Evolutionary conservation across 2,113 vertebrate genomes (phyloP).

Genomic region (Nibea albiflora): DNA sequence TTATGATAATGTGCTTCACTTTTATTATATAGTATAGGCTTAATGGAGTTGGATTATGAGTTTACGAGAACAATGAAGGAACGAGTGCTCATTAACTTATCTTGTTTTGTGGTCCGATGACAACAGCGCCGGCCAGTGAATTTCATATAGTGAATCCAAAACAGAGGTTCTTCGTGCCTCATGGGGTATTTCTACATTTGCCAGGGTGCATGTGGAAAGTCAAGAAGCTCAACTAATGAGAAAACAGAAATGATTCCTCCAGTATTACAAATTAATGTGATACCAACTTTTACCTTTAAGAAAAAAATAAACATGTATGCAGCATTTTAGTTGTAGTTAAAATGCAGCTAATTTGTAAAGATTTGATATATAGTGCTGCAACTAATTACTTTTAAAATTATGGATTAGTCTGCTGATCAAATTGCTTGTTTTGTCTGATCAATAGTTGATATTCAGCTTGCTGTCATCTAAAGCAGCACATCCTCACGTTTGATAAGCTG

Average conservation of each 20-base stretch:
- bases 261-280: background rate
- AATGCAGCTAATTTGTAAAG: too few relatives aligned
- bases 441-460: too few relatives aligned
- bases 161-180: background rate
- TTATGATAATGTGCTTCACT: conserved; percentile 52
- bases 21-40: conserved; percentile 63
- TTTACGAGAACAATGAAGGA: conserved; percentile 55
- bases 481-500: too few relatives aligned
- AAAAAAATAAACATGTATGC: too few relatives aligned
- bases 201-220: background rate
- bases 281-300: background rate
- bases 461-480: too few relatives aligned
- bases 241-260: background rate
- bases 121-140: too few relatives aligned
- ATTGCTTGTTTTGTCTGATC: too few relatives aligned
- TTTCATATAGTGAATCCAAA: background rate
- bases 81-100: conserved; percentile 17
- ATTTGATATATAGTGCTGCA: too few relatives aligned
- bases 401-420: too few relatives aligned
- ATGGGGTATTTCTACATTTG: background rate
- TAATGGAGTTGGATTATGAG: conserved; percentile 41
- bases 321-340: too few relatives aligned
- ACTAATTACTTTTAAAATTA: too few relatives aligned
- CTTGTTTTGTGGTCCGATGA: background rate
- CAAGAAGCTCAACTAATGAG: background rate